Base-by-base conservation (phyloP, 2,113 vertebrate species). In the Gallinago paraguaiae region DNA sequence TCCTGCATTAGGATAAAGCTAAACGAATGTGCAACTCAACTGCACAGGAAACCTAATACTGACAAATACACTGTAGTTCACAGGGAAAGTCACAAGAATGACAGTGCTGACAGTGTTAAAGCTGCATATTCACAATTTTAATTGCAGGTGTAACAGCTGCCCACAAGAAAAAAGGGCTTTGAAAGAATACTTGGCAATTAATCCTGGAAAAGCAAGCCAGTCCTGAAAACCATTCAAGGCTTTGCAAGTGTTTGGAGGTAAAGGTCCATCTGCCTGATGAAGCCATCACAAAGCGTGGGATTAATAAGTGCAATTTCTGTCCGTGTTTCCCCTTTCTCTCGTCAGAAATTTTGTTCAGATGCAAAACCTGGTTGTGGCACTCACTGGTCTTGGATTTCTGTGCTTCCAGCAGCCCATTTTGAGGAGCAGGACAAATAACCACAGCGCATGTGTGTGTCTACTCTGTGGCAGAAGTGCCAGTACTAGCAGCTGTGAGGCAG, bases 381-480 rank as follows among this genome's bases (percentile, higher is more conserved):
- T 25, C n/a, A 30, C 7, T 25, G 4, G 7, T 63, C 12, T 77
- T 65, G 33, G 41, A 30, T 72, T 56, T 23, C 63, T 65, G 1
- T 0, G 3, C 24, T 88, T 63, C 48, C 39, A 35, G 53, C 51
- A 71, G 56, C 31, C 18, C 48, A 4, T 9, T 18, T 17, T 6
- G 37, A 60, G 45, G 6, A 72, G 35, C 63, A 76, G 74, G 45
- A 69, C n/a, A 33, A 57, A 63, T 9, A 89, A 33, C 16, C 45
- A 22, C 3, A 1, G 60, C 50, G 43, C 8, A 12, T 43, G 12
- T 0, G 0, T 35, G 39, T 1, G 0, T 50, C 39, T 46, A 39
- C 53, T 70, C 61, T 60, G 27, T 5, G 56, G 59, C 56, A 69
- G 39, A 70, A n/a, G 9, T 1, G 12, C 6, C n/a, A 12, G 31